phyloP scores from a whole-genome alignment of 2,888 invertebrate genomes.

The Lamproptera curius region DNA sequence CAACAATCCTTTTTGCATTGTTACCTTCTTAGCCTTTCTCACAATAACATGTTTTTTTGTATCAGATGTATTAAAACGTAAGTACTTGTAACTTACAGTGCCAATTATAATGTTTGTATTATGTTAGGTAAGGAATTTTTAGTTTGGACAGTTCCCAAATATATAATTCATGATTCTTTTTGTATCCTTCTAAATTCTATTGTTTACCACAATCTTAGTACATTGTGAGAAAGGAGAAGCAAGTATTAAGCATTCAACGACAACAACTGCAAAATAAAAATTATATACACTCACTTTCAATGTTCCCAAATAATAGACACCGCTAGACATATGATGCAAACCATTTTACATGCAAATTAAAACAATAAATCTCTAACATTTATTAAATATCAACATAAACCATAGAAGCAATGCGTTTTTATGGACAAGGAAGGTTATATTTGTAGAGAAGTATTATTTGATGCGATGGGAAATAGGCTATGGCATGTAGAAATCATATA shows the following conservation, averaged over 20 bases:
- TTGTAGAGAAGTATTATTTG: conserved; percentile 28
- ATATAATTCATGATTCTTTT: too few species aligned
- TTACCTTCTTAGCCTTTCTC: too few species aligned
- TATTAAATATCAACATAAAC: conserved; percentile 42
- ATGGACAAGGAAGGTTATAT: conserved; percentile 42
- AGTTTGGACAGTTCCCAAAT: too few species aligned
- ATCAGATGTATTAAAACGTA: too few species aligned
- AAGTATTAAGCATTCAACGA: conserved; percentile 37
- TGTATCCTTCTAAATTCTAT: not conserved
- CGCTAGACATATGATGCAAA: conserved; percentile 64
- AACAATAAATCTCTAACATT: conserved; percentile 42
- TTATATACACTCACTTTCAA: conserved; percentile 32
- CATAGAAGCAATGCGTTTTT: conserved; percentile 64
- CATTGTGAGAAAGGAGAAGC: conserved; percentile 1
- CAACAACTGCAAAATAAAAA: conserved; percentile 40
- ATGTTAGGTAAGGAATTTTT: too few species aligned
- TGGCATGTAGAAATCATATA: conserved; percentile 63
- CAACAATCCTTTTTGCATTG: too few species aligned
- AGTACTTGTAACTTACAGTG: too few species aligned
- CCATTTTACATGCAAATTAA: conserved; percentile 72
- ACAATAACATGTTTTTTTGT: too few species aligned
- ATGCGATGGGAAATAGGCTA: conserved; percentile 67
- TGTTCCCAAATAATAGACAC: conserved; percentile 44
- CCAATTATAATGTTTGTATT: too few species aligned
- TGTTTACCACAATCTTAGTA: too few species aligned